Base-by-base conservation (phyloP, 1,140 invertebrate species). In the Zaprionus africanus region DNA sequence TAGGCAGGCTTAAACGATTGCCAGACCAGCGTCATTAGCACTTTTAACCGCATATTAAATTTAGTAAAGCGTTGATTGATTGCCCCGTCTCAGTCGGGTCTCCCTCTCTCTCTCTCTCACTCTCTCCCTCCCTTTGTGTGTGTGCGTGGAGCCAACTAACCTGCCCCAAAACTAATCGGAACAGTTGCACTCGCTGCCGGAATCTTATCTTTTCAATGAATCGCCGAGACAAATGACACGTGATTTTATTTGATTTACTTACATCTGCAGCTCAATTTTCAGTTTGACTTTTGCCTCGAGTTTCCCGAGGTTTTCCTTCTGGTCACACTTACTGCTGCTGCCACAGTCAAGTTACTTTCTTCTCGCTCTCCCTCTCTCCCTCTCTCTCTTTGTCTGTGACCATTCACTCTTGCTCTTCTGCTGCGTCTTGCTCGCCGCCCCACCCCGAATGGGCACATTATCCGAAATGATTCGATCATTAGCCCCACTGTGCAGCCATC, bases 241-340 rank as follows among this genome's bases (percentile, higher is more conserved):
- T 91, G 82, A 91, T 91, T 91, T 91, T 86, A 91, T 91, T 91
- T 90, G 85, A 91, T 91, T 91, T 91, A 91, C 90, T 90, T 90
- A 90, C 88, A 91, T 90, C 86, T 91, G 82, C 86, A 88, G 85
- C 85, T 88, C 86, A 81, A 88, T 88, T 88, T 88, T 90, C 85
- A 90, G 87, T 91, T 82, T 91, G 86, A 91, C 86, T 90, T 86
- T 81, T 84, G 84, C 67, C 67, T 64, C 17, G 59, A 64, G 73
- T 75, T 65, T 71, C 38, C 63, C 69, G 61, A 41, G 36, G 41
- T 68, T 28, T 61, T 3, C 46, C 24, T 60, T 46, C 82, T 85
- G 56, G 56, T 76, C 85, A 83, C 61, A 60, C 60, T 76, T 54
- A 17, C 41, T 41, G 76, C 72, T 77, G 76, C 31, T 34, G 31